phyloP scores from a whole-genome alignment of 2,797 vertebrate genomes.

The Tadarida brasiliensis region DNA sequence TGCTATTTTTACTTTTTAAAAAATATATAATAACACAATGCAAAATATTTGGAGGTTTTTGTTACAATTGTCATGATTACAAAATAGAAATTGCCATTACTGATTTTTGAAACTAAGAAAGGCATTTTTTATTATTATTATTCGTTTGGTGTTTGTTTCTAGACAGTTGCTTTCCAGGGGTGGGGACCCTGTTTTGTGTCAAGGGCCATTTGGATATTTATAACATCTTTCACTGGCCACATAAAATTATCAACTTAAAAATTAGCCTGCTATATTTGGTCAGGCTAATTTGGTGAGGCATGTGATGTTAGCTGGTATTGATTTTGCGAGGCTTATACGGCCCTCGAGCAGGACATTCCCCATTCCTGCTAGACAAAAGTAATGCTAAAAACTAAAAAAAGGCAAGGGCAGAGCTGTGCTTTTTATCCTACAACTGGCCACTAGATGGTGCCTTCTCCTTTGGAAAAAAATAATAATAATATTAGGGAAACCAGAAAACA shows the following conservation, averaged over 20 bases:
- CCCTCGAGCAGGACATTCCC: no score
- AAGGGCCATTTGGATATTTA: no score
- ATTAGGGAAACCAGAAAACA: background rate
- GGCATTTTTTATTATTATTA: background rate
- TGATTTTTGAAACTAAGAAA: background rate
- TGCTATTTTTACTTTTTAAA: background rate
- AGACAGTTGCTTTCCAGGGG: background rate
- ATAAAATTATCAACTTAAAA: no score
- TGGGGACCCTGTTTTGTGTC: no score
- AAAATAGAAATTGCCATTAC: background rate
- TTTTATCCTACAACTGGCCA: constrained; percentile 58
- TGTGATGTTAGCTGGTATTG: no score
- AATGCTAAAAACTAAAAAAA: background rate
- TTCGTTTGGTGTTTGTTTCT: background rate
- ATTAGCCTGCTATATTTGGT: no score
- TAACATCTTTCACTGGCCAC: no score
- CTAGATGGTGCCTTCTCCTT: constrained; percentile 71
- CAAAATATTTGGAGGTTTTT: background rate
- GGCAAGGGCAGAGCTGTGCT: background rate
- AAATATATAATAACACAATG: background rate
- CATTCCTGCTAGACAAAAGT: background rate
- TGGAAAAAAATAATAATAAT: background rate
- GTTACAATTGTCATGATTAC: background rate
- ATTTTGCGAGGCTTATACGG: no score
- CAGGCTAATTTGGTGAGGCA: no score